Base-by-base conservation (phyloP, 92 coral and sea anemone species). In the Porites cylindrica region DNA sequence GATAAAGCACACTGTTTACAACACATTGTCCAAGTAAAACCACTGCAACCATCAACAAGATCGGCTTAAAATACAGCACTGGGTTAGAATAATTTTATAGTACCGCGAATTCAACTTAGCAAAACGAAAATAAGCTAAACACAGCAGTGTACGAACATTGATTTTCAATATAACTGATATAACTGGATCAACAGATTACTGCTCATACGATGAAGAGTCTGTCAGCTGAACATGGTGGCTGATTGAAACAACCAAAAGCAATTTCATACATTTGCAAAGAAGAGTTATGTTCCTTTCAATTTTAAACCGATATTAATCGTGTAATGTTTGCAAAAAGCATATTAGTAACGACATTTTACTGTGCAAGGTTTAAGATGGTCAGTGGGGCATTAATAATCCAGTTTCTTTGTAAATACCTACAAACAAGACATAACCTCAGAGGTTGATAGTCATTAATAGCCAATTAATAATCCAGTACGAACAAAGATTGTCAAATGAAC, bases 391-490 rank as follows among this genome's bases (percentile, higher is more conserved):
- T 21, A 51, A n/a, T 29, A 71, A 82, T 82, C 77, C 16, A 82
- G 29, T 66, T 52, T 67, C 66, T 67, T 80, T 67, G 84, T 67
- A 8, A 70, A 58, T 82, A 24, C 38, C 70, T 58, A 29, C 77
- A 82, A 74, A 59, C 16, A 71, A 51, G 20, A 21, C 43, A 83
- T 21, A 21, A 51, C 51, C 77, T 53, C 51, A 26, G 47, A 60
- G 58, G 56, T 83, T 82, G 58, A 58, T 76, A 9, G 58, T 8
- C 65, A 10, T 82, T 74, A 83, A 83, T 83, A 75, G 87, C 10
- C 80, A 83, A 83, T 83, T 83, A 83, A 83, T 83, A 83, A 83
- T 75, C 80, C 14, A 62, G 53, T 64, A 51, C 47, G 63, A 71
- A 64, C 51, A 60, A 32, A 60, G 51, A 62, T 64, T 62, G 81